Evolutionary conservation across 2,113 vertebrate genomes (phyloP).

Genomic region (Rostratula benghalensis): DNA sequence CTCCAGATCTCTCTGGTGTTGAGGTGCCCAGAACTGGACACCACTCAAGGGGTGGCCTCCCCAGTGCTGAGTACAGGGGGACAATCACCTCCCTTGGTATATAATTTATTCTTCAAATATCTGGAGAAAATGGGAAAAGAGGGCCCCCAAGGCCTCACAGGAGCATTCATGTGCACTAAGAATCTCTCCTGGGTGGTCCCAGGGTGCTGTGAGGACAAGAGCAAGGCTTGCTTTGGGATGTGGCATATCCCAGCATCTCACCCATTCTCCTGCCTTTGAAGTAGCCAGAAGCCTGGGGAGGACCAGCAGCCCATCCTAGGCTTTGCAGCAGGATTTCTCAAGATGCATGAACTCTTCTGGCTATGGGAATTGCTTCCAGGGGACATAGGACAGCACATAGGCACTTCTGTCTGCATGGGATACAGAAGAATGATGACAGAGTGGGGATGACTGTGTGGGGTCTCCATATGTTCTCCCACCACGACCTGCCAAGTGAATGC

Average conservation of each 20-base stretch:
- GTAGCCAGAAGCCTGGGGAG: neutral
- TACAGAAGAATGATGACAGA: neutral
- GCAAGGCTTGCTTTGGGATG: neutral
- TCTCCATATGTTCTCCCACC: neutral
- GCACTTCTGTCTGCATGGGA: neutral
- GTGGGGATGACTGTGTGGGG: neutral
- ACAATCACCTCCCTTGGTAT: too few relatives aligned
- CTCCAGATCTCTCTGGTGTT: too few relatives aligned
- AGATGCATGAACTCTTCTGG: neutral
- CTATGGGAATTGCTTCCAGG: neutral
- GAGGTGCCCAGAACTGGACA: too few relatives aligned
- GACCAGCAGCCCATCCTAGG: too few relatives aligned
- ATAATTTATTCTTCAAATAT: neutral
- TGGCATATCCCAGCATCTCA: neutral
- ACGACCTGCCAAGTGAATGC: neutral
- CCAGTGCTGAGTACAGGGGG: too few relatives aligned
- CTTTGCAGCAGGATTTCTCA: neutral
- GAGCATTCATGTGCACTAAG: neutral
- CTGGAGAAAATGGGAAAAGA: neutral
- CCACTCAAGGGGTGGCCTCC: too few relatives aligned
- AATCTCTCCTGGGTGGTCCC: neutral
- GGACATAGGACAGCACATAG: accelerated
- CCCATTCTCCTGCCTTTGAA: neutral
- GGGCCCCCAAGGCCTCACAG: neutral
- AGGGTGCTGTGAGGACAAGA: neutral